A percentile compares a stretch with the other conserved stretches of the same genome.
phyloP scores from a whole-genome alignment of 2,113 vertebrate genomes.

The Meleagris gallopavo region DNA sequence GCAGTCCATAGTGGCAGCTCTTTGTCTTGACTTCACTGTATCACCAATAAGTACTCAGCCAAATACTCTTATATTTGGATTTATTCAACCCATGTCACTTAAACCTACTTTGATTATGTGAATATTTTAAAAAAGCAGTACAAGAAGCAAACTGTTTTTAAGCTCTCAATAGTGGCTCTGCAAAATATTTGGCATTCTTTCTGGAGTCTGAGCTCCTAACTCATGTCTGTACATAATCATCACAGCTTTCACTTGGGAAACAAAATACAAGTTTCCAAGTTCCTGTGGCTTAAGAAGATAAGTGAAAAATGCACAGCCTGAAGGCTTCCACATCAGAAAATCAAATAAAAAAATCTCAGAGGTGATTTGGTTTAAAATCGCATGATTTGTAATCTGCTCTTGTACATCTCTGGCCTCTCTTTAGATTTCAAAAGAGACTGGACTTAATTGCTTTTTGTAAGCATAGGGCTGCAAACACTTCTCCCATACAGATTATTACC shows the following conservation, averaged over 20 bases:
- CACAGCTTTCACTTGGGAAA: background rate
- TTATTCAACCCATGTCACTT: background rate
- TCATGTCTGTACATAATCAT: background rate
- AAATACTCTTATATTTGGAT: background rate
- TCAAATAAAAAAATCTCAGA: background rate
- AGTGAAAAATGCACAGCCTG: background rate
- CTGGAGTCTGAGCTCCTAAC: background rate
- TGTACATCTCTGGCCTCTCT: background rate
- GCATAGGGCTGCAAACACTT: background rate
- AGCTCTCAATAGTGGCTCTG: background rate
- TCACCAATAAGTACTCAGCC: background rate
- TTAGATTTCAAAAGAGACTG: too few species aligned
- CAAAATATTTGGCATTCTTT: background rate
- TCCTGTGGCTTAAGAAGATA: background rate
- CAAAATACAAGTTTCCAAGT: background rate
- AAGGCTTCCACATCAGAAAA: background rate
- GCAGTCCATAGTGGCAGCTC: background rate
- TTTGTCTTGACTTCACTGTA: background rate
- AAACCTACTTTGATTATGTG: background rate
- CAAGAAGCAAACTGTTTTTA: background rate
- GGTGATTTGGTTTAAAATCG: background rate
- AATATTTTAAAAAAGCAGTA: background rate
- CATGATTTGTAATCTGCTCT: background rate
- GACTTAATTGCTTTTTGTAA: background rate
- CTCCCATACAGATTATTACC: background rate